Base-by-base conservation (phyloP, 2,888 invertebrate species). In the Agrochola lychnidis region DNA sequence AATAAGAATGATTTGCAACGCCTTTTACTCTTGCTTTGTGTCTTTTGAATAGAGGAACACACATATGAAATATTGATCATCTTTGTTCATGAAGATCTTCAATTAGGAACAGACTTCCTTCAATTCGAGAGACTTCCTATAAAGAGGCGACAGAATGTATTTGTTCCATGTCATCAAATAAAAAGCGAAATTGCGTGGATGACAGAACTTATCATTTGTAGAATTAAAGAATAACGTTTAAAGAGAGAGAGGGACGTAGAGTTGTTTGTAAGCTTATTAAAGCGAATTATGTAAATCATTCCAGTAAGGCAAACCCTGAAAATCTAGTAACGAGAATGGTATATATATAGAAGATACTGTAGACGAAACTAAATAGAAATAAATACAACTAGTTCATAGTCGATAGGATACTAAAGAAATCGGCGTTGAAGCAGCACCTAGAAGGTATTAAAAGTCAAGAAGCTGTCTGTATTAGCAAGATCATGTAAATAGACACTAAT, bases 401-500 rank as follows among this genome's bases (percentile, higher is more conserved):
- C 19, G 19, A 51, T 51, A 6, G 19, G 48, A 16, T 1, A 48
- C 48, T 51, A 6, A 19, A 51, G 6, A 51, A 51, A 51, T 19
- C 7, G 19, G 19, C 51, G 51, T 51, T 51, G 4, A 30, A 40
- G 40, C 9, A 48, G 36, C 40, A 76, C 2, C n/a, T 51, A n/a
- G 1, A 79, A 53, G 25, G 51, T 51, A 7, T 51, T 51, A 51
- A 51, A 51, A 51, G 51, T 61, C 70, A 45, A 22, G 42, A 19
- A 56, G 48, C 42, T 36, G 51, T 19, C 7, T 12, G 0, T 30
- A 48, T 76, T 70, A 78, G n/a, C 56, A 45, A 9, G 25, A 78
- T 63, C 68, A 51, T 70, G 66, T 70, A 36, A 80, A 80, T 83
- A 40, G 22, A 64, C 59, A 48, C 70, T 71, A 57, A 76, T 79